These are phyloP conservation scores for Zele albiditarsus DNA, from an alignment of 2,888 invertebrate species.

Conservation along the genomic window DNA sequence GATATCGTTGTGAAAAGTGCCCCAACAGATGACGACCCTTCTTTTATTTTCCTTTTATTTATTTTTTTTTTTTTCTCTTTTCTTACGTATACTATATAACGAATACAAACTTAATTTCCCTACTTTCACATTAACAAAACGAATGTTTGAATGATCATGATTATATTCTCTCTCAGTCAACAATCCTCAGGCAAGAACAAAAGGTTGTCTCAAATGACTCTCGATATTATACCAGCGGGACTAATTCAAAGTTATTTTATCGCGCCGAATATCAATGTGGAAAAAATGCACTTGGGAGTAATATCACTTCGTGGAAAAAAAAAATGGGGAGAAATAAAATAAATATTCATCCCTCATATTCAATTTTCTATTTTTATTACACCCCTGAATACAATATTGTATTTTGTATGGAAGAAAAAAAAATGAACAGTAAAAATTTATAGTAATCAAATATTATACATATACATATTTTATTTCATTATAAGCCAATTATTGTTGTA, in stretches of 20 bases:
- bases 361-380: background rate
- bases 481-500: background rate
- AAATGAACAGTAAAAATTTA: background rate
- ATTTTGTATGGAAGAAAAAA: background rate
- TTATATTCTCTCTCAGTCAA: conserved; percentile 46
- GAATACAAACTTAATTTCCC: background rate
- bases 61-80: background rate
- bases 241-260: conserved; percentile 39
- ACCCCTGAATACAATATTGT: background rate
- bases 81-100: background rate
- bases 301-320: background rate
- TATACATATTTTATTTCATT: background rate
- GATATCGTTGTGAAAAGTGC: conserved; percentile 9
- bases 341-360: conserved; percentile 18
- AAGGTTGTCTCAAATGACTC: conserved; percentile 7
- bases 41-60: background rate
- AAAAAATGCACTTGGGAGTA: conserved; percentile 29
- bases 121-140: background rate
- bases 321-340: background rate
- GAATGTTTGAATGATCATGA: background rate
- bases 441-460: background rate
- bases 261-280: conserved; percentile 35
- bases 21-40: conserved; percentile 31
- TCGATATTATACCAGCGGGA: conserved; percentile 13
- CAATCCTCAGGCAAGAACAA: conserved; percentile 46